phyloP scores from a whole-genome alignment of 2,113 vertebrate species.

The Nerophis lumbriciformis region DNA sequence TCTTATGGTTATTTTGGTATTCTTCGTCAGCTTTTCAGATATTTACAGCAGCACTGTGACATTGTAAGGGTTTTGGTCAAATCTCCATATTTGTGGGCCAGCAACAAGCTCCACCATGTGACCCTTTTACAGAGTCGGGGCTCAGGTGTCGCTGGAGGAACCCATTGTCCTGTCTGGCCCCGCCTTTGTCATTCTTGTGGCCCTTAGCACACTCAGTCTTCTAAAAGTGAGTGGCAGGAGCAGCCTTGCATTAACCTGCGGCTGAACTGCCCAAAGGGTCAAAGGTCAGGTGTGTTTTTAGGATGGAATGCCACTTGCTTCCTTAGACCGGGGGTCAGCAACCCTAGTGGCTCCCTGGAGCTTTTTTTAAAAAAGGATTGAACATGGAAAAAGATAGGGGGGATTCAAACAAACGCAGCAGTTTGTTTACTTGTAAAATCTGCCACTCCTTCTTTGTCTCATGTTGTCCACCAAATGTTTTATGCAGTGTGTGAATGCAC shows the following conservation, averaged over 20 bases:
- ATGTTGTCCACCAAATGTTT: no score
- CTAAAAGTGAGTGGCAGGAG: conserved; percentile 50
- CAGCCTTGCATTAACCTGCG: conserved; percentile 57
- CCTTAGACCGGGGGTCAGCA: background rate
- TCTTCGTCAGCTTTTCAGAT: background rate
- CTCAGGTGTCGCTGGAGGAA: conserved; percentile 39
- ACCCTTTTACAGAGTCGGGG: conserved; percentile 10
- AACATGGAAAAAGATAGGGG: no score
- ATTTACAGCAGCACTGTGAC: conserved; percentile 32
- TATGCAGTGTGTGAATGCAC: no score
- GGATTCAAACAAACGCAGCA: no score
- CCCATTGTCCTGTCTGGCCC: conserved; percentile 47
- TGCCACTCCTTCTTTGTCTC: no score
- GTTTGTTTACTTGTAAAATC: no score
- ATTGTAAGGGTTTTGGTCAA: conserved; percentile 8
- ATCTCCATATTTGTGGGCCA: background rate
- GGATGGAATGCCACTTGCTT: conserved; percentile 45
- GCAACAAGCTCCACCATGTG: background rate
- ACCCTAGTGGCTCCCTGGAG: no score
- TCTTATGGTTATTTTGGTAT: background rate
- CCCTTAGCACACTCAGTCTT: conserved; percentile 17
- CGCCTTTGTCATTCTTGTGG: conserved; percentile 36
- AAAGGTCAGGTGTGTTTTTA: conserved; percentile 53
- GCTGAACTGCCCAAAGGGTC: conserved; percentile 52
- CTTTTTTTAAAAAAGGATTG: no score